Percentiles rank a stretch among this genome's conserved stretches.
Conservation (phyloP, 2,113 vertebrate species). For the Notothenia rossii region DNA sequence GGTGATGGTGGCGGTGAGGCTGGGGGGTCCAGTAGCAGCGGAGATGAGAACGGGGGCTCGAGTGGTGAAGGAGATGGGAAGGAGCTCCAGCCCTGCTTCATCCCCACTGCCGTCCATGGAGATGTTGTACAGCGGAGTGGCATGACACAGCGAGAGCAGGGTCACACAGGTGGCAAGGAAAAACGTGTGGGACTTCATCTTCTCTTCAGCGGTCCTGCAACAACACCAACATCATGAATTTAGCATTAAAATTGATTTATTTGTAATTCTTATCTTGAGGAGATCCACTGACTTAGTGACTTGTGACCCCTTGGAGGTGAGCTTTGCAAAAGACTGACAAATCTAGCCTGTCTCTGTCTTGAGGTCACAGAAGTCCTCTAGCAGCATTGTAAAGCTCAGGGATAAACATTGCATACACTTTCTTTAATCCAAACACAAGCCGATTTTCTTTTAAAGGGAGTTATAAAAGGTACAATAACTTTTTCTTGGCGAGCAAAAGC, state of each 20-base stretch:
- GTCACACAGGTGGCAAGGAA: slow-evolving; percentile 65
- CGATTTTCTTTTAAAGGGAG: background rate
- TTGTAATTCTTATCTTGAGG: background rate
- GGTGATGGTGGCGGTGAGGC: slow-evolving; percentile 81
- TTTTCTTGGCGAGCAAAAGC: background rate
- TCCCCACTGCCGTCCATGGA: slow-evolving; percentile 83
- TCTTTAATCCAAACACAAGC: background rate
- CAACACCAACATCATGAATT: slow-evolving; percentile 21
- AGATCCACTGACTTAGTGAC: background rate
- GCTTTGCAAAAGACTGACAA: background rate
- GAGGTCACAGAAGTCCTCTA: background rate
- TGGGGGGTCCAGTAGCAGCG: slow-evolving; percentile 61
- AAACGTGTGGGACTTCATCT: slow-evolving; percentile 70
- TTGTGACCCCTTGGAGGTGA: background rate
- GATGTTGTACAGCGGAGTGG: slow-evolving; percentile 75
- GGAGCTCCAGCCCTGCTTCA: slow-evolving; percentile 82
- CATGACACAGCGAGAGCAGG: slow-evolving; percentile 62
- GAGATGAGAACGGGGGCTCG: slow-evolving; percentile 35
- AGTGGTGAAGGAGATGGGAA: slow-evolving; percentile 75
- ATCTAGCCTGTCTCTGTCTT: background rate
- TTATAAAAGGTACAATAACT: background rate
- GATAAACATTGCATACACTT: background rate
- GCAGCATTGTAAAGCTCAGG: background rate
- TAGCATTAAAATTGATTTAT: background rate
- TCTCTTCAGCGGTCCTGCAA: slow-evolving; percentile 60